Conservation (phyloP, 2,797 vertebrate species). For the Enteromius treurensis region DNA sequence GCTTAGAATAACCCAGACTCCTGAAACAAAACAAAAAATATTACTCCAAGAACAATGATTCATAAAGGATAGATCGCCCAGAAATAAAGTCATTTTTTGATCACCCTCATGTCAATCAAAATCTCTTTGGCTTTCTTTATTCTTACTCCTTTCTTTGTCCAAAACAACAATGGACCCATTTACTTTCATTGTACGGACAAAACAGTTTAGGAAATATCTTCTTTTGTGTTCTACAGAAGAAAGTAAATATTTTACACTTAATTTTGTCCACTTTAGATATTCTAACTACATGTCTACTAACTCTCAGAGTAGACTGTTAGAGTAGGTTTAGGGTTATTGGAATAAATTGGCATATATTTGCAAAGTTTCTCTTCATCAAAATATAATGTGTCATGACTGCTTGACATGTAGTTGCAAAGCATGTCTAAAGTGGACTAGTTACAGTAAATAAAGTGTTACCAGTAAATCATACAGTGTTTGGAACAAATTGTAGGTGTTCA, state of each 20-base stretch:
- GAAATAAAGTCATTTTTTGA: not conserved
- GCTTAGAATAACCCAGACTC: conserved; percentile 14
- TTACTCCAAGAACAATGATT: not conserved
- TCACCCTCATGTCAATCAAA: not conserved
- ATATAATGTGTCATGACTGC: too few relatives aligned
- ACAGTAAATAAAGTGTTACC: too few relatives aligned
- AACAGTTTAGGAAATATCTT: not conserved
- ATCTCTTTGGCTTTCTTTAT: not conserved
- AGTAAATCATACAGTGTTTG: not conserved
- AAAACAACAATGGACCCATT: not conserved
- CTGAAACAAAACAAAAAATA: not conserved
- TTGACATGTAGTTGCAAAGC: too few relatives aligned
- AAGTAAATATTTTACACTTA: not conserved
- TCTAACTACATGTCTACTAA: too few relatives aligned
- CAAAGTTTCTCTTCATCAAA: too few relatives aligned
- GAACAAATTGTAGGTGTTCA: not conserved
- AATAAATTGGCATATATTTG: too few relatives aligned
- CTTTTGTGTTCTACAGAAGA: conserved; percentile 15
- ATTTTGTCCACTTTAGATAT: too few relatives aligned
- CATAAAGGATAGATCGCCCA: not conserved
- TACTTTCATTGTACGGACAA: not conserved
- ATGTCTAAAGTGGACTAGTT: too few relatives aligned
- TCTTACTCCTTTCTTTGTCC: not conserved
- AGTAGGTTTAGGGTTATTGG: too few relatives aligned
- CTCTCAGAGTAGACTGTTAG: too few relatives aligned